Evolutionary conservation across 2,888 invertebrate species (phyloP), one percentile per base, ranked within the genome.

Genomic region (Fissipunctia ypsillon): DNA sequence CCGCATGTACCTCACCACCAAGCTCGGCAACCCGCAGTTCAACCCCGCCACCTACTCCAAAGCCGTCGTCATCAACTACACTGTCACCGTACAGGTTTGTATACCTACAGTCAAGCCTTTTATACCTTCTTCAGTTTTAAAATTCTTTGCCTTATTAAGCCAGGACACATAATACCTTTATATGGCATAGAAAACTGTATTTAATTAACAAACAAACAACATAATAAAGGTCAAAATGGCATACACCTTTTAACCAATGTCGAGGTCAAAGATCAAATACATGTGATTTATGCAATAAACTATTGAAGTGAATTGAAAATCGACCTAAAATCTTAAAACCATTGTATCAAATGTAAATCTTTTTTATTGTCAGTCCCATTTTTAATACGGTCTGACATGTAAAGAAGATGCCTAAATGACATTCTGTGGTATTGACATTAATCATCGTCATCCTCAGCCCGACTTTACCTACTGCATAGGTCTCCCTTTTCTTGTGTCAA

Each of bases 21-120:
- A 99, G 93, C 97, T 99, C 66, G 96, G 98, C 12, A 99, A 99
- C 96, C 99, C 99, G 0, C 97, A 97, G 90, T 98, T 99, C 89
- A 98, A 98, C 92, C 98, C 99, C 0, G 97, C 98, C 10, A 97
- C 98, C 0, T 99, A 98, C 91, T 98, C 99, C 0, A 98, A 98
- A 90, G 98, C 98, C 0, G 97, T 98, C 84, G 98, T 99, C 61
- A 99, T 99, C 83, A 99, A 99, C 94, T 99, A 98, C 88, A 98
- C 98, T 19, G 98, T 99, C 48, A 99, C 99, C 0, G 96, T 98
- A 48, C 97, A 97, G 87, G 98, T 69, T n/a, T 31, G 41, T 41
- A n/a, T 43, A 43, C 35, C 5, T 35, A 35, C 25, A 14, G 7
- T 14, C 12, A 4, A 22, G 25, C 10, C 2, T 41, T 59, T 60